Percentiles rank a stretch among this genome's conserved stretches.
Evolutionary conservation across 2,797 vertebrate species (phyloP).

Genomic region (Meda fulgida): DNA sequence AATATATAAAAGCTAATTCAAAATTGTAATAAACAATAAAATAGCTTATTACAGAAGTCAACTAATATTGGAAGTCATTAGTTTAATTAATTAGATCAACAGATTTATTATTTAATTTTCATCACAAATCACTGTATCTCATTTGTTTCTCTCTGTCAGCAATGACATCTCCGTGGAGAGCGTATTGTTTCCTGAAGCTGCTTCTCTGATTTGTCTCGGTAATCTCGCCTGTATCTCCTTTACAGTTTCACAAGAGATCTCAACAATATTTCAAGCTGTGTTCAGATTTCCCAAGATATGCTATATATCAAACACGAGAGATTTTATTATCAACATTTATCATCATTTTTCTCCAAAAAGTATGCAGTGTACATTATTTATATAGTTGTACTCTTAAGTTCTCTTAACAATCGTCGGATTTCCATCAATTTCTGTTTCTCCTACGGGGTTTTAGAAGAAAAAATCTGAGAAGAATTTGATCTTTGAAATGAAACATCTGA

Average conservation of each 20-base stretch:
- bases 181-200: not conserved
- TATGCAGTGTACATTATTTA: not conserved
- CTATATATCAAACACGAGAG: not conserved
- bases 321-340: not conserved
- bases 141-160: not conserved
- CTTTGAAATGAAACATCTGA: not conserved
- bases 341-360: not conserved
- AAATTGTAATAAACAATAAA: too few species aligned
- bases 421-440: not conserved
- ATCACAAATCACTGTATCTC: not conserved
- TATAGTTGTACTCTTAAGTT: not conserved
- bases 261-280: not conserved
- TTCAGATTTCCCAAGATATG: not conserved
- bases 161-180: not conserved
- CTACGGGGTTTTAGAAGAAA: not conserved
- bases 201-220: not conserved
- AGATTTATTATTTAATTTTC: too few species aligned
- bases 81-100: not conserved
- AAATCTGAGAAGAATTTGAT: not conserved
- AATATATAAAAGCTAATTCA: not conserved
- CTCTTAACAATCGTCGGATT: not conserved
- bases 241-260: not conserved
- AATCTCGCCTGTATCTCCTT: not conserved
- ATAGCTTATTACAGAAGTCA: not conserved
- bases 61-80: not conserved